phyloP scores from a whole-genome alignment of 2,113 vertebrate genomes.

The Bolborhynchus lineola region DNA sequence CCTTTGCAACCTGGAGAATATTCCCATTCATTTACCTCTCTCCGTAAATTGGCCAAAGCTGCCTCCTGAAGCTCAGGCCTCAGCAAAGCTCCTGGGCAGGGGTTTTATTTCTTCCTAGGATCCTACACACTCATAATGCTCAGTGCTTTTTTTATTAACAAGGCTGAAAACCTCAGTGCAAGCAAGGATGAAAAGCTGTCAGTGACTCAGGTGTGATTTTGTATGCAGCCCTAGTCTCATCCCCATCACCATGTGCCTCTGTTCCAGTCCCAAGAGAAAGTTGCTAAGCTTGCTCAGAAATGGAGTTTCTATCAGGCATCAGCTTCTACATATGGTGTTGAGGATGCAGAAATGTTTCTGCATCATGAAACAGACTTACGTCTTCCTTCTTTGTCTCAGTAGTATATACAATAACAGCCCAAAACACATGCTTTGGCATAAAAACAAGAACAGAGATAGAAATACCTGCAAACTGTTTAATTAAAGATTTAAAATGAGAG shows the following conservation, averaged over 20 bases:
- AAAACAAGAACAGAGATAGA: neutral
- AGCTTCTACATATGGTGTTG: accelerated
- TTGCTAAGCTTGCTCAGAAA: neutral
- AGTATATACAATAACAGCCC: neutral
- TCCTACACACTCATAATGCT: neutral
- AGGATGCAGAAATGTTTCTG: neutral
- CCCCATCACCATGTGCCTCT: neutral
- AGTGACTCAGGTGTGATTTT: accelerated
- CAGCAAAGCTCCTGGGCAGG: neutral
- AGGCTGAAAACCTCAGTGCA: neutral
- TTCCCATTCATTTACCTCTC: neutral
- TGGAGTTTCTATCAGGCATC: neutral
- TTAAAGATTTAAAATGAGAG: neutral
- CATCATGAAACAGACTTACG: neutral
- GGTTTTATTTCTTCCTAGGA: neutral
- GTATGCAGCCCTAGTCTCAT: neutral
- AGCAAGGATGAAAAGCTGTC: neutral
- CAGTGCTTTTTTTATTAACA: neutral
- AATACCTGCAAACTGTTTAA: neutral
- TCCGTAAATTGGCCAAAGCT: neutral
- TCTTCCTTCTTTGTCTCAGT: neutral
- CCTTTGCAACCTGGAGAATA: neutral
- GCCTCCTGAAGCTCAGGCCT: neutral
- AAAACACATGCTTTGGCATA: neutral
- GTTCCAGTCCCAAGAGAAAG: neutral